Evolutionary conservation across 2,113 vertebrate genomes (phyloP), one percentile per base, ranked within the genome.

Genomic region (Odobenus rosmarus): DNA sequence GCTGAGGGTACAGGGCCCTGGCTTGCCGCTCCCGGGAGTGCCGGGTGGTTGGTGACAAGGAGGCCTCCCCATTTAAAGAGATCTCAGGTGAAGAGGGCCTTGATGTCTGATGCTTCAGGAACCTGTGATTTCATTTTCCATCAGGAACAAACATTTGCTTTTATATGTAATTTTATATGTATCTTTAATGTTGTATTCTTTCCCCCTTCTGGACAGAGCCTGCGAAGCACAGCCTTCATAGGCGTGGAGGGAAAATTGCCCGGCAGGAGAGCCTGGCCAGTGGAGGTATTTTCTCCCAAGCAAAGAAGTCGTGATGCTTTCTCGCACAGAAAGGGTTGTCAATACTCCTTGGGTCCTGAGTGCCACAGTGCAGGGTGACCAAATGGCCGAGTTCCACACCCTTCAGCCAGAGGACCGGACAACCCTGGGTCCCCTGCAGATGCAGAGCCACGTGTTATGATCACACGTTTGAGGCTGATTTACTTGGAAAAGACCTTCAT

Each of bases 371-470:
- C 36, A 3, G 28, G 51, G 46, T 10, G 15, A 33, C 74, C 26
- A 31, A 7, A 2, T 4, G 28, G 26, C 26, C 15, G 18, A 3
- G 46, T 51, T 19, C 46, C 76, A 33, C 7, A 4, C 13, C 24
- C 72, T 15, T 14, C 23, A 7, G 23, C 23, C 15, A 1, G 13
- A 28, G 24, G 5, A 4, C 64, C 33, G n/a, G 69, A 33, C 26
- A 7, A 31, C 14, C 33, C 33, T 6, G 5, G 49, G 77, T 4
- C 39, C 82, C 59, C 28, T 23, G 82, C 1, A 2, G 39, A 33
- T 19, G 23, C 10, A 5, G 82, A 46, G 28, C 57, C 33, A 2
- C 0, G 0, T 0, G 15, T 8, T 33, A n/a, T 7, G 5, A 13
- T 6, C 15, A 31, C 23, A 19, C 1, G 2, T 7, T 0, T 18